Conservation (phyloP, 2,888 invertebrate species). For the Hemithea aestivaria region DNA sequence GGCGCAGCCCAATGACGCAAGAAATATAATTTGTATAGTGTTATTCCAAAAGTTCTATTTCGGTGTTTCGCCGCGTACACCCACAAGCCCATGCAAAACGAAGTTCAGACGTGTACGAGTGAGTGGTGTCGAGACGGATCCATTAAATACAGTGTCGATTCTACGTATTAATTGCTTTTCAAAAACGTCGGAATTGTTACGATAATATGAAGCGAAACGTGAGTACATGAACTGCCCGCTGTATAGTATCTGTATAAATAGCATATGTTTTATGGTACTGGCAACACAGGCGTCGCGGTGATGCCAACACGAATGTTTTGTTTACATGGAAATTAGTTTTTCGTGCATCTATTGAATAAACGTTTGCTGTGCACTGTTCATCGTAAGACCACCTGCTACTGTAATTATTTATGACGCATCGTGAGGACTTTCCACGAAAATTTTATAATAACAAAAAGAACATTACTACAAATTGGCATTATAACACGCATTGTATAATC, state of each 20-base stretch:
- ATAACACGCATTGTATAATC: slow-evolving; percentile 2
- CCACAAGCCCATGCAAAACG: slow-evolving; percentile 54
- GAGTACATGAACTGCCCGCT: slow-evolving; percentile 49
- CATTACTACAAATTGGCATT: slow-evolving; percentile 2
- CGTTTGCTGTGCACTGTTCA: slow-evolving; percentile 8
- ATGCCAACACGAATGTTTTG: slow-evolving; percentile 55
- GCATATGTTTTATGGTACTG: slow-evolving; percentile 32
- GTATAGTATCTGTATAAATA: slow-evolving; percentile 45
- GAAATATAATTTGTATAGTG: slow-evolving; percentile 71
- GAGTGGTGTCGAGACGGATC: slow-evolving; percentile 51
- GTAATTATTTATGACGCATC: slow-evolving; percentile 3
- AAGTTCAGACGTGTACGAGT: slow-evolving; percentile 53
- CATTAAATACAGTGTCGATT: slow-evolving; percentile 45
- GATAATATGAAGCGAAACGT: slow-evolving; percentile 72
- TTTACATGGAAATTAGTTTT: slow-evolving; percentile 41
- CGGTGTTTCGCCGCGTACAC: slow-evolving; percentile 61
- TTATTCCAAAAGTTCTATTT: slow-evolving; percentile 78
- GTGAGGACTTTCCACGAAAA: too few species aligned
- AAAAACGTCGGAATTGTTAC: slow-evolving; percentile 24
- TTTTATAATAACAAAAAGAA: too few species aligned
- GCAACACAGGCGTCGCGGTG: slow-evolving; percentile 40
- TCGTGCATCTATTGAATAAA: slow-evolving; percentile 18
- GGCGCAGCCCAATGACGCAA: slow-evolving; percentile 62
- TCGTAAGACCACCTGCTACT: slow-evolving; percentile 8
- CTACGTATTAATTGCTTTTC: slow-evolving; percentile 29